Percentiles rank a stretch among this genome's conserved stretches.
Evolutionary conservation across 2,797 vertebrate species (phyloP).

Genomic region (Sarcophilus harrisii): DNA sequence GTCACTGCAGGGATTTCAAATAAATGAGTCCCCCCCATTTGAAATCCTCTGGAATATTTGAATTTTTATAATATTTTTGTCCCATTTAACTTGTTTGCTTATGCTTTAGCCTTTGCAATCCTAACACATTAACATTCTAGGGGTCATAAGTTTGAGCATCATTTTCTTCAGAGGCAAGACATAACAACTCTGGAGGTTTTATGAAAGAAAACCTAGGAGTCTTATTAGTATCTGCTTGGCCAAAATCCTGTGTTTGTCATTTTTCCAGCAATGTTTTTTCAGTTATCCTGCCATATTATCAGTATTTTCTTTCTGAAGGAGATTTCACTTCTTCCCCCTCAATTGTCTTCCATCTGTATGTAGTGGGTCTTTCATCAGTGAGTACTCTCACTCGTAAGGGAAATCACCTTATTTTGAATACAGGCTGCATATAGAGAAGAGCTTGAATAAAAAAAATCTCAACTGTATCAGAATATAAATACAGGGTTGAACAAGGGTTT

Average conservation of each 20-base stretch:
- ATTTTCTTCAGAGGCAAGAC: background rate
- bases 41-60: background rate
- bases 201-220: background rate
- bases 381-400: background rate
- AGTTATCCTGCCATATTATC: background rate
- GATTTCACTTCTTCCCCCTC: background rate
- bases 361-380: background rate
- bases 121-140: background rate
- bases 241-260: background rate
- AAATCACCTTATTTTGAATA: background rate
- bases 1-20: background rate
- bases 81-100: background rate
- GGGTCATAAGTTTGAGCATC: background rate
- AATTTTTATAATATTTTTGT: background rate
- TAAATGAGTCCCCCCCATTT: background rate
- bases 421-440: background rate
- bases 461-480: background rate
- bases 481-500: background rate
- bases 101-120: background rate
- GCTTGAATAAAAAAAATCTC: background rate
- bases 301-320: background rate
- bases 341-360: background rate
- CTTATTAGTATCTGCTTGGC: background rate
- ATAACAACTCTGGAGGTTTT: background rate
- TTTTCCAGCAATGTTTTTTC: background rate